Evolutionary conservation across 2,888 invertebrate species (phyloP), one percentile per base, ranked within the genome.

Genomic region (Dermolepida albohirtum): DNA sequence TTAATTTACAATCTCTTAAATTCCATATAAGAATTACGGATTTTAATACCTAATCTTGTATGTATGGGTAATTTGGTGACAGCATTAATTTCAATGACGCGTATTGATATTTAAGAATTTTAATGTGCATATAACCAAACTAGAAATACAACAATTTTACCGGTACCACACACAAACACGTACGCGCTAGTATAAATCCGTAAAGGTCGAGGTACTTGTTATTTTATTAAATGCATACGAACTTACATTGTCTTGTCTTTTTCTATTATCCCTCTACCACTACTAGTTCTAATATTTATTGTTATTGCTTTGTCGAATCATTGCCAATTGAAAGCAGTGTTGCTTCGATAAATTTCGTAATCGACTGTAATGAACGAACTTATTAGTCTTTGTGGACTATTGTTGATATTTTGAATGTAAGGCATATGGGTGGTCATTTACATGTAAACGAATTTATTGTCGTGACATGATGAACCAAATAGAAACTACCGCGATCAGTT

Each of bases 91-190:
- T 54, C 57, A 49, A 40, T 66, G 66, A 66, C 66, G 57, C 66
- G 57, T 47, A 49, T 47, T 66, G 66, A 57, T 66, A 52, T 66
- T 66, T 66, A 66, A 55, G 54, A 66, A 66, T 51, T 49, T 57
- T 57, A 57, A 57, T 14, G 66, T 55, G 54, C 54, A 50, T 34
- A 34, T 52, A 40, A 52, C 64, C 64, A 66, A 66, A 66, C 40
- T 57, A 47, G 55, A 66, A 66, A 54, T 54, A 66, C 55, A 55
- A 47, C 54, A 65, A 54, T 52, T 54, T 66, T 39, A 66, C 44
- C 57, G 44, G 57, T 43, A 57, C 44, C 57, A 57, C 57, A 43
- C 43, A 44, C 57, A 57, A 43, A 43, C 47, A 47, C 47, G 14
- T 44, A 34, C 34, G 34, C 34, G 34, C 34, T 1, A 34, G 44